Evolutionary conservation across 2,888 invertebrate genomes (phyloP).

Genomic region (Peribatodes rhomboidaria): DNA sequence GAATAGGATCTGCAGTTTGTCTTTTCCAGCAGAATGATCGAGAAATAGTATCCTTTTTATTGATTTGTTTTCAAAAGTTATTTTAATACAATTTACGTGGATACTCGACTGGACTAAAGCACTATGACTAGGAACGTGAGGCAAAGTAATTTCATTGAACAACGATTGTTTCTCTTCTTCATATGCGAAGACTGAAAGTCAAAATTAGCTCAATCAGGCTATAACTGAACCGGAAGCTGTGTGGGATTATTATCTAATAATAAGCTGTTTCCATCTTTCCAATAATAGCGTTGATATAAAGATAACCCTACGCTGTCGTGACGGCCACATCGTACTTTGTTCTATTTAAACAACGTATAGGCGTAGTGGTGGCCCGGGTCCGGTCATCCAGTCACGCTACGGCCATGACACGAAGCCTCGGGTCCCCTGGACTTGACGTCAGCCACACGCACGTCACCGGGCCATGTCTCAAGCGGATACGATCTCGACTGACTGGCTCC

Average conservation of each 20-base stretch:
- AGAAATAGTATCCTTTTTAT: too few species aligned
- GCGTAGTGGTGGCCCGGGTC: constrained; percentile 23
- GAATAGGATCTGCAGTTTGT: background rate
- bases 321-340: constrained; percentile 12
- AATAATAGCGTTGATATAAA: background rate
- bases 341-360: constrained; percentile 35
- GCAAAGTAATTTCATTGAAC: background rate
- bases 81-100: too few species aligned
- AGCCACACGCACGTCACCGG: constrained; percentile 48
- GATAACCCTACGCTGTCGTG: constrained; percentile 23
- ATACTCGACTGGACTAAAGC: too few species aligned
- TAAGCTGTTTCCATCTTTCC: constrained; percentile 13
- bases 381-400: constrained; percentile 53
- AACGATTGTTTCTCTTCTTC: background rate
- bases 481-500: constrained; percentile 32
- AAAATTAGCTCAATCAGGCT: background rate
- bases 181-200: background rate
- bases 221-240: constrained; percentile 1
- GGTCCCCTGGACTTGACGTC: constrained; percentile 52
- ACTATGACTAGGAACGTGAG: background rate
- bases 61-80: too few species aligned
- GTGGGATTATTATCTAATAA: constrained; percentile 35
- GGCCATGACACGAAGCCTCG: constrained; percentile 39
- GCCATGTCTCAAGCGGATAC: constrained; percentile 23
- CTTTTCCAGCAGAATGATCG: background rate